These are phyloP conservation scores for Lemur catta DNA, from an alignment of 2,797 vertebrate genomes.

Conservation along the genomic window DNA sequence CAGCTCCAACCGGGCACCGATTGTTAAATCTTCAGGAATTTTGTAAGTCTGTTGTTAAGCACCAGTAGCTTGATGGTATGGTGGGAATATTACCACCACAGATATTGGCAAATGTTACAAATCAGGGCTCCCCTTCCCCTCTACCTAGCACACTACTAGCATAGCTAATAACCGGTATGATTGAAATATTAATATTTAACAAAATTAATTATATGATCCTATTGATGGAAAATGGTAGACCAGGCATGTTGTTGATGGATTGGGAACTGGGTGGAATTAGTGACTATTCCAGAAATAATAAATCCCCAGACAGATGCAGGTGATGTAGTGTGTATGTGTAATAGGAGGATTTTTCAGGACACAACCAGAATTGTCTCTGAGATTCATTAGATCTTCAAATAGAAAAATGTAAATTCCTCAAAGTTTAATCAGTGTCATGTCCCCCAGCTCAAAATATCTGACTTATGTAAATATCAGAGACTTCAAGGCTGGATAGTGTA, in stretches of 20 bases:
- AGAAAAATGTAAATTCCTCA: slow-evolving; percentile 38
- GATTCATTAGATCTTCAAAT: neutral
- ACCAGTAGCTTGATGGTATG: neutral
- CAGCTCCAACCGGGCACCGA: neutral
- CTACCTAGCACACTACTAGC: neutral
- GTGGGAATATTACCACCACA: neutral
- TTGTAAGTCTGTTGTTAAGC: neutral
- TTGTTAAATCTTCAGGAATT: neutral
- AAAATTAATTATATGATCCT: neutral
- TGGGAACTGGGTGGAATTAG: neutral
- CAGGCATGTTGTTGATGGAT: neutral
- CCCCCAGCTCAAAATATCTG: neutral
- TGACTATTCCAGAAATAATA: neutral
- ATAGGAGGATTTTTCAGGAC: neutral
- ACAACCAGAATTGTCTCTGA: neutral
- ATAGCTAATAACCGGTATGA: neutral
- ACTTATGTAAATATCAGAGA: slow-evolving; percentile 49
- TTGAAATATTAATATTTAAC: neutral
- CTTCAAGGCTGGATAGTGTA: neutral
- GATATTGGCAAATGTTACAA: neutral
- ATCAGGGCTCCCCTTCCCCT: neutral
- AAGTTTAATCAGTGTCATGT: neutral
- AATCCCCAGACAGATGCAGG: neutral
- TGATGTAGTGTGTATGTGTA: neutral
- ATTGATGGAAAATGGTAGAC: neutral